Percentiles rank a stretch among this genome's conserved stretches.
Evolutionary conservation across 2,113 vertebrate species (phyloP).

Genomic region (Myanophis thanlyinensis): DNA sequence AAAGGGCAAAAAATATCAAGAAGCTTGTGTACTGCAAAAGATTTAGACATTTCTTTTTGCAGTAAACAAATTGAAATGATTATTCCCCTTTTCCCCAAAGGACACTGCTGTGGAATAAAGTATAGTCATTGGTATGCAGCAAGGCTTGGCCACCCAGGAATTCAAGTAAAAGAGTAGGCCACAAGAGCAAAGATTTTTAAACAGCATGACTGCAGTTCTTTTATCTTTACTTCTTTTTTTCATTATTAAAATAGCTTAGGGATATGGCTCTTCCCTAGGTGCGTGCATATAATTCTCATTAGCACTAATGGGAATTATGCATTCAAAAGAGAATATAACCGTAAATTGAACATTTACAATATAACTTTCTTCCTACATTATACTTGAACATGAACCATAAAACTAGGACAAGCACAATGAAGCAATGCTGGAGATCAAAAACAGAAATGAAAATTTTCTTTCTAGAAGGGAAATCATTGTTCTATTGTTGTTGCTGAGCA

Average conservation of each 20-base stretch:
- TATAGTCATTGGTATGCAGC: constrained; percentile 10
- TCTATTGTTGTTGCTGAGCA: background rate
- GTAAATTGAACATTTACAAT: constrained; percentile 22
- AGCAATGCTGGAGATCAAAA: constrained; percentile 5
- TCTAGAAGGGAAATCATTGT: background rate
- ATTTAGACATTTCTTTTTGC: constrained; percentile 7
- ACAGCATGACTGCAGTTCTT: constrained; percentile 28
- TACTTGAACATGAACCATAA: constrained; percentile 41
- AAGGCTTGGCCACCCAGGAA: constrained; percentile 3
- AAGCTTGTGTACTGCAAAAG: constrained; percentile 11
- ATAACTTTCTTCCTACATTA: constrained; percentile 32
- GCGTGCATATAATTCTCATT: constrained; percentile 47
- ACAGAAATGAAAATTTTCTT: constrained; percentile 4
- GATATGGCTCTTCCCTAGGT: constrained; percentile 36
- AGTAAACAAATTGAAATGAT: constrained; percentile 23
- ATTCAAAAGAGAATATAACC: constrained; percentile 35
- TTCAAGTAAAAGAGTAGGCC: constrained; percentile 24
- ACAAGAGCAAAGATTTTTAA: constrained; percentile 15
- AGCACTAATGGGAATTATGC: constrained; percentile 39
- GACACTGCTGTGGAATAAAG: constrained; percentile 25
- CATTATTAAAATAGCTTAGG: constrained; percentile 28
- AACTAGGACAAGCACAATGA: constrained; percentile 18
- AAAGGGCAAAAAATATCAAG: background rate
- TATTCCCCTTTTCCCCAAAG: background rate
- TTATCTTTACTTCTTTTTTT: constrained; percentile 20